Conservation (phyloP, 2,113 vertebrate species). For the Trinectes maculatus region DNA sequence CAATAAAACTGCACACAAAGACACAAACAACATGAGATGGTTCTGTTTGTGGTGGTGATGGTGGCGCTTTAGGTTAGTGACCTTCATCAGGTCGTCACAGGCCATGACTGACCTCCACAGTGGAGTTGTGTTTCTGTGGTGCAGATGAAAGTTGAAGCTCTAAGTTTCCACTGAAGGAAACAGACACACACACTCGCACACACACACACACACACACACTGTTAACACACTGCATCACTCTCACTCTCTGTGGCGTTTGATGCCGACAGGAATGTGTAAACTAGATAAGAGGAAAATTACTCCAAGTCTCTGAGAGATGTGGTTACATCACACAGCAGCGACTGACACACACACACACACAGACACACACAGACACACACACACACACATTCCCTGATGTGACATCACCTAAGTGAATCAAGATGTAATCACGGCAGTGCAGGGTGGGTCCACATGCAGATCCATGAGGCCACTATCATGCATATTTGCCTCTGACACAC, state of each 20-base stretch:
- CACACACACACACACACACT: slow-evolving; percentile 1
- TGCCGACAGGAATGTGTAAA: slow-evolving; percentile 58
- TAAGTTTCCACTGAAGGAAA: not conserved
- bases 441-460: slow-evolving; percentile 32
- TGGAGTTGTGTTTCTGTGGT: not conserved
- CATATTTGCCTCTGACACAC: not conserved
- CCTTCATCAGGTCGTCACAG: not conserved
- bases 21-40: slow-evolving; percentile 11
- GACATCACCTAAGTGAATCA: slow-evolving; percentile 67
- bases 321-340: slow-evolving; percentile 42
- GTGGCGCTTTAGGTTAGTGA: too few relatives aligned
- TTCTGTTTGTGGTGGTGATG: too few relatives aligned
- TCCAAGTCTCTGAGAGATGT: slow-evolving; percentile 19
- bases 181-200: slow-evolving; percentile 12
- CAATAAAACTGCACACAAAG: slow-evolving; percentile 14
- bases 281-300: slow-evolving; percentile 57
- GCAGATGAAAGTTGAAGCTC: not conserved
- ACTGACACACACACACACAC: not conserved
- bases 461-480: slow-evolving; percentile 21
- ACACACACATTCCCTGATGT: slow-evolving; percentile 37
- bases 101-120: too few relatives aligned
- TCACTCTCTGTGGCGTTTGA: slow-evolving; percentile 23
- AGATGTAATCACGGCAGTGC: slow-evolving; percentile 50
- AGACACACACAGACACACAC: slow-evolving; percentile 23
- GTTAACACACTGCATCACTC: slow-evolving; percentile 1